Evolutionary conservation across 2,113 vertebrate genomes (phyloP).

Genomic region (Eurypyga helias): DNA sequence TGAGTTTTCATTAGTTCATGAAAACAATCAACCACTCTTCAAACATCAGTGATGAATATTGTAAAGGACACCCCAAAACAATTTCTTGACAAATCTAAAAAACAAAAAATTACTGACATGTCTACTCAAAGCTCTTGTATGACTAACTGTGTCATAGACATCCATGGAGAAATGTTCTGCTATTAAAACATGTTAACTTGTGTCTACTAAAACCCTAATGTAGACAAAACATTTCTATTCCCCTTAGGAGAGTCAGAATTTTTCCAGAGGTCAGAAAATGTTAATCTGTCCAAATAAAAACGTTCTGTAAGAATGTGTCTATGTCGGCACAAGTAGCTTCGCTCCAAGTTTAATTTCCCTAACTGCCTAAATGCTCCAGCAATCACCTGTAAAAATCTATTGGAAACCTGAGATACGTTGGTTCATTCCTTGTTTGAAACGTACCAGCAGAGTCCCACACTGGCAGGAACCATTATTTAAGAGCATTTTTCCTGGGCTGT

Average conservation of each 20-base stretch:
- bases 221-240: background rate
- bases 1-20: background rate
- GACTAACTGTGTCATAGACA: background rate
- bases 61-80: background rate
- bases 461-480: background rate
- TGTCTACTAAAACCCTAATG: background rate
- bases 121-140: background rate
- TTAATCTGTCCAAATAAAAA: conserved; percentile 10
- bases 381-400: background rate
- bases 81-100: background rate
- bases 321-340: background rate
- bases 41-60: background rate
- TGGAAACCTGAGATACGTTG: background rate
- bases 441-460: background rate
- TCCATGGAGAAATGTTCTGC: background rate
- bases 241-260: background rate
- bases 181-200: background rate
- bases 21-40: background rate
- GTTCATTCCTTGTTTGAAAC: background rate
- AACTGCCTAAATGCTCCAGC: background rate
- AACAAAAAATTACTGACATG: background rate
- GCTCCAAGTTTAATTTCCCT: background rate
- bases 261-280: conserved; percentile 19
- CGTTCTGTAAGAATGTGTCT: background rate
- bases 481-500: background rate